phyloP scores from a whole-genome alignment of 2,113 vertebrate genomes.

The Sturnira hondurensis region DNA sequence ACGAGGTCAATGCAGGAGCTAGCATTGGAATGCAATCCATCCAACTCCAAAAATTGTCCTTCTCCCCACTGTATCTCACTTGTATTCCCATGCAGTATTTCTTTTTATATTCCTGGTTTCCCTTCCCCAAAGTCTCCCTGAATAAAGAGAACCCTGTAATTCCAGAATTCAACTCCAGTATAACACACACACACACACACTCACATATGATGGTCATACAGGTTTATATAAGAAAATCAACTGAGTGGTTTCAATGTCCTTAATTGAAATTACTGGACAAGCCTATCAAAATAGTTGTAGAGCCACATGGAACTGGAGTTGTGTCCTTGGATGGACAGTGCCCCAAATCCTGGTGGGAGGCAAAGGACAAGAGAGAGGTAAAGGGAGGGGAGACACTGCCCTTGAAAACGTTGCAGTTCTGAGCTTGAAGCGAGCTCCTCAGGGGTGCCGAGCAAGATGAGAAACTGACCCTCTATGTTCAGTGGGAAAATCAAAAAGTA shows the following conservation, averaged over 20 bases:
- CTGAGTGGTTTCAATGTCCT: not conserved
- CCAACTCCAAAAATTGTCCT: not conserved
- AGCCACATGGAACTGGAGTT: not conserved
- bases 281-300: not conserved
- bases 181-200: not conserved
- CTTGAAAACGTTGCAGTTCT: conserved; percentile 51
- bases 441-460: conserved; percentile 72
- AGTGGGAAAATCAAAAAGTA: conserved; percentile 79
- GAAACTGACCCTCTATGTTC: conserved; percentile 78
- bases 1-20: not conserved
- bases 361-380: not conserved
- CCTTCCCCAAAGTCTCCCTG: not conserved
- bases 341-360: not conserved
- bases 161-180: not conserved
- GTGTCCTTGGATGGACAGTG: not conserved
- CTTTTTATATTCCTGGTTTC: not conserved
- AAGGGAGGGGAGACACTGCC: not conserved
- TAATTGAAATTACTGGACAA: not conserved
- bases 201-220: not conserved
- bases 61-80: not conserved
- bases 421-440: conserved; percentile 49
- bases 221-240: not conserved
- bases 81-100: not conserved
- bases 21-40: not conserved
- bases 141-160: not conserved